Conservation (phyloP, 2,113 vertebrate species). For the Paralichthys olivaceus region DNA sequence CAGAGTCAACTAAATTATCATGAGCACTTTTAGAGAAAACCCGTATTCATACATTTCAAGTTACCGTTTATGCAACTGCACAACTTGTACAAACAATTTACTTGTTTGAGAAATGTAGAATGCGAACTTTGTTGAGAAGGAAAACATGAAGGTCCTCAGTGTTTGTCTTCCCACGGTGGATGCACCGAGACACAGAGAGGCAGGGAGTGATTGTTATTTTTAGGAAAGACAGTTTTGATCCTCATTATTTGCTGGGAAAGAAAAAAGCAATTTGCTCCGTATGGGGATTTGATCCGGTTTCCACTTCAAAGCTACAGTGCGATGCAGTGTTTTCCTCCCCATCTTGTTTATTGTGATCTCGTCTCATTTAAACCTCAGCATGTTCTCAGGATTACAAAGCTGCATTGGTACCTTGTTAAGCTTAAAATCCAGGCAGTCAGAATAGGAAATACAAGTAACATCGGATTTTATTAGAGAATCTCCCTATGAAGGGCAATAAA, state of each 20-base stretch:
- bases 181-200: conserved; percentile 22
- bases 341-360: conserved; percentile 58
- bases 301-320: conserved; percentile 65
- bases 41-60: not conserved
- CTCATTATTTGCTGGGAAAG: conserved; percentile 51
- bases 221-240: conserved; percentile 58
- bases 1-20: not conserved
- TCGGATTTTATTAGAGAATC: conserved; percentile 22
- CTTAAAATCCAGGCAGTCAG: conserved; percentile 27
- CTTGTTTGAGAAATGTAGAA: conserved; percentile 18
- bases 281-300: conserved; percentile 62
- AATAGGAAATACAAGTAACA: not conserved
- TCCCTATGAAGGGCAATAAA: not conserved
- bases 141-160: conserved; percentile 19
- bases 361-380: conserved; percentile 56
- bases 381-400: conserved; percentile 59
- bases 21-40: not conserved
- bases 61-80: not conserved
- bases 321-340: conserved; percentile 29
- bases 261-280: conserved; percentile 45
- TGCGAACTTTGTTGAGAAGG: conserved; percentile 5
- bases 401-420: conserved; percentile 25
- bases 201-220: conserved; percentile 61
- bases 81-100: not conserved
- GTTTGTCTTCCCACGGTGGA: conserved; percentile 45